phyloP scores from a whole-genome alignment of 1,140 invertebrate species.

The Archivesica marissinica region DNA sequence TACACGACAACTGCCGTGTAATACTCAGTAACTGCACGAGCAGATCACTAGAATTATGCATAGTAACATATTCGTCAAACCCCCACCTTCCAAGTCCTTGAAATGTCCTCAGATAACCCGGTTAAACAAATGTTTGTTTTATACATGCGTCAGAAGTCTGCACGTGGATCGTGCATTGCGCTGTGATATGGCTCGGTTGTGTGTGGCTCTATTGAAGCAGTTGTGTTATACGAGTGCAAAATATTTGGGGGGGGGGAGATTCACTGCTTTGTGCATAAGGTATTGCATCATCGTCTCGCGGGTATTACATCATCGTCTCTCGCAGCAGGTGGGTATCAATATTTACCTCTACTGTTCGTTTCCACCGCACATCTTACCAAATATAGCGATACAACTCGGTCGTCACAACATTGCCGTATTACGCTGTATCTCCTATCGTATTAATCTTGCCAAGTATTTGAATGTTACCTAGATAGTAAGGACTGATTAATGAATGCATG shows the following conservation, averaged over 20 bases:
- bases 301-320: background rate
- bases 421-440: background rate
- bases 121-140: conserved; percentile 3
- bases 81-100: background rate
- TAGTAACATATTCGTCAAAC: background rate
- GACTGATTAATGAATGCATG: background rate
- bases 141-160: background rate
- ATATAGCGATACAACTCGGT: background rate
- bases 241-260: too few species aligned
- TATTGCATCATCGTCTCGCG: background rate
- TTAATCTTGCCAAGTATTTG: background rate
- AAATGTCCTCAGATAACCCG: background rate
- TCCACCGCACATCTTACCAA: background rate
- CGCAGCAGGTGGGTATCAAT: background rate
- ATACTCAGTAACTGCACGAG: background rate
- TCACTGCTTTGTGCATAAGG: too few species aligned
- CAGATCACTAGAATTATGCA: background rate
- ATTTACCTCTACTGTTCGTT: background rate
- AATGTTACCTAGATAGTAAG: background rate
- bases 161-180: background rate
- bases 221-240: too few species aligned
- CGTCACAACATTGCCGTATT: conserved; percentile 16
- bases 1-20: background rate
- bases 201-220: too few species aligned
- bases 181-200: background rate